Base-by-base conservation (phyloP, 2,888 invertebrate species). In the Calliphora vomitoria region DNA sequence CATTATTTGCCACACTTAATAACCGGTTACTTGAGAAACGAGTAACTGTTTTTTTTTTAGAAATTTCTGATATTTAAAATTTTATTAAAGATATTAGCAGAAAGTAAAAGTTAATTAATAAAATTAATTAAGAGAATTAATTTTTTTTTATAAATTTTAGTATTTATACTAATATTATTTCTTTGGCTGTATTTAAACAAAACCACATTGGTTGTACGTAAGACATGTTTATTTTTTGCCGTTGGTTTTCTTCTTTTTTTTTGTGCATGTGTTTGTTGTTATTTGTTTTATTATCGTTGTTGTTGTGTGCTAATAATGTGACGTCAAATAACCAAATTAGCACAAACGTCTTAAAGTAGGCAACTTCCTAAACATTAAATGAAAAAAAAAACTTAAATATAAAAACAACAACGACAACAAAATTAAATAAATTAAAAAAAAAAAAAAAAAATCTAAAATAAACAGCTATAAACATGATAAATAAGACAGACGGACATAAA, bases 291-390 rank as follows among this genome's bases (percentile, higher is more conserved):
- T 47, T 69, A 13, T 47, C 41, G 31, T 71, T 58, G 35, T 71
- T 83, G 41, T 62, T 71, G 38, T 71, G 35, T 53, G 38, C 69
- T 85, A 75, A 80, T 75, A 35, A 81, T 81, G n/a, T 87, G 87
- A 87, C 87, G 87, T 87, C 87, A 87, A 87, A 85, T 71, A 69
- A 55, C 87, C 85, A 87, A 82, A 87, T 85, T 79, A 85, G 87
- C 69, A 75, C 64, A 82, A 76, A 71, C 80, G 44, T 79, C 80
- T 78, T 85, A 58, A 82, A 71, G 85, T 87, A 75, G 85, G 87
- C 87, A 87, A 84, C 84, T 87, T 87, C 83, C 71, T 81, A 80
- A 86, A 66, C 82, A 75, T 83, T 69, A 25, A 78, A 79, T 60
- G 38, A 38, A 20, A 64, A 13, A 53, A 20, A 20, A 50, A 38